Evolutionary conservation across 2,888 invertebrate species (phyloP), one percentile per base, ranked within the genome.

Genomic region (Torymus texanus): DNA sequence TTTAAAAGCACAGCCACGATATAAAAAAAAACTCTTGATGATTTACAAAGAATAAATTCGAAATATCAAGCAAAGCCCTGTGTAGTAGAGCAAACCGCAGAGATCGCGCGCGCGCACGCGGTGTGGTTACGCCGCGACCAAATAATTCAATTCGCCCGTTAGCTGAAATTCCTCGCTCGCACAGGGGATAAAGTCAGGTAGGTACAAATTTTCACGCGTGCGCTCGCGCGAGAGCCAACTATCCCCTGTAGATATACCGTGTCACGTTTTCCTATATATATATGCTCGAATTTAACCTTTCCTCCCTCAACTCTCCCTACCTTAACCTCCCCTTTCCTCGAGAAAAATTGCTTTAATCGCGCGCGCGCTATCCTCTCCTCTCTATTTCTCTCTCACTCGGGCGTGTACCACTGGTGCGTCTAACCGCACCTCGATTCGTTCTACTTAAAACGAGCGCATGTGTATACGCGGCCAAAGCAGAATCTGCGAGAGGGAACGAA

Each of bases 281-380:
- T 41, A 63, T 8, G 29, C 29, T 4, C 11, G 11, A 65, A 16
- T 58, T 58, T 58, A 68, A 18, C 24, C 50, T 59, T 66, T n/a
- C 16, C 24, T n/a, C 53, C n/a, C n/a, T n/a, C n/a, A n/a, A n/a
- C n/a, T n/a, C n/a, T n/a, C n/a, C n/a, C n/a, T n/a, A n/a, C n/a
- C n/a, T n/a, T n/a, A n/a, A n/a, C n/a, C 63, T 18, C 18, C 16
- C 2, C 65, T 0, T 29, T n/a, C 11, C 50, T 11, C 41, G 55
- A 63, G 56, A 70, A 76, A 78, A 73, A 75, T 75, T 59, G 63
- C 70, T 79, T 79, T 78, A 78, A 72, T 78, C 67, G 74, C 21
- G 14, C 29, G 29, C 4, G 29, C 29, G 21, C 21, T 21, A 21
- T 29, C 29, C 5, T 29, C 62, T 41, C 3, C 72, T 5, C 51